phyloP scores from a whole-genome alignment of 2,113 vertebrate genomes.

The Hydrochoerus hydrochaeris region DNA sequence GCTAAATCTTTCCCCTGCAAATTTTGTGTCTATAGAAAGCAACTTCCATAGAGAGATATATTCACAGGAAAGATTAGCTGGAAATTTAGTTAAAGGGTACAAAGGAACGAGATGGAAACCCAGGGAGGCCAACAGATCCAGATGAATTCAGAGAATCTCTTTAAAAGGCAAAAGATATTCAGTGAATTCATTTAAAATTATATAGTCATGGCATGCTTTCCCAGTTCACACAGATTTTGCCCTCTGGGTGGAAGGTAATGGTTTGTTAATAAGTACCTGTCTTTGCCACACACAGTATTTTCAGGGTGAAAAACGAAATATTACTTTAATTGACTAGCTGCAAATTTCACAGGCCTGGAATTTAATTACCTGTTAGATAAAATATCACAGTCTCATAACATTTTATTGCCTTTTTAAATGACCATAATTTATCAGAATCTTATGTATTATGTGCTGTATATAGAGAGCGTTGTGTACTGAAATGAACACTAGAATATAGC shows the following conservation, averaged over 20 bases:
- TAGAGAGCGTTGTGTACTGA: background rate
- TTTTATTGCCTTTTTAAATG: slow-evolving; percentile 62
- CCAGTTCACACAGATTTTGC: background rate
- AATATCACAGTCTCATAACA: slow-evolving; percentile 47
- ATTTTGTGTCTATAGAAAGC: background rate
- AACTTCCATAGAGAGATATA: background rate
- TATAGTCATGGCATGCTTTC: background rate
- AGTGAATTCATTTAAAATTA: slow-evolving; percentile 32
- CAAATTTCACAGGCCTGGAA: slow-evolving; percentile 64
- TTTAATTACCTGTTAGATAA: slow-evolving; percentile 65
- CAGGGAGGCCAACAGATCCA: background rate
- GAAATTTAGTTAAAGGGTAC: background rate
- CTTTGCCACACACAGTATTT: background rate
- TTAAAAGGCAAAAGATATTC: slow-evolving; percentile 14
- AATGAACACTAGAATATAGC: slow-evolving; percentile 3
- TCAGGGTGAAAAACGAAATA: slow-evolving; percentile 58
- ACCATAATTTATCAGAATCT: slow-evolving; percentile 55
- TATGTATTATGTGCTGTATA: background rate
- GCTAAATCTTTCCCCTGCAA: background rate
- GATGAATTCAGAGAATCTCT: background rate
- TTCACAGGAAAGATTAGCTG: background rate
- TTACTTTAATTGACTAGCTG: slow-evolving; percentile 64
- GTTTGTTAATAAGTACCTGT: slow-evolving; percentile 34
- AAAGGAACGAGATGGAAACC: background rate
- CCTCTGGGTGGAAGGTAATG: slow-evolving; percentile 27